A percentile compares a stretch with the other conserved stretches of the same genome.
Conservation (phyloP, 2,797 vertebrate species). For the Enteromius fasciolatus region DNA sequence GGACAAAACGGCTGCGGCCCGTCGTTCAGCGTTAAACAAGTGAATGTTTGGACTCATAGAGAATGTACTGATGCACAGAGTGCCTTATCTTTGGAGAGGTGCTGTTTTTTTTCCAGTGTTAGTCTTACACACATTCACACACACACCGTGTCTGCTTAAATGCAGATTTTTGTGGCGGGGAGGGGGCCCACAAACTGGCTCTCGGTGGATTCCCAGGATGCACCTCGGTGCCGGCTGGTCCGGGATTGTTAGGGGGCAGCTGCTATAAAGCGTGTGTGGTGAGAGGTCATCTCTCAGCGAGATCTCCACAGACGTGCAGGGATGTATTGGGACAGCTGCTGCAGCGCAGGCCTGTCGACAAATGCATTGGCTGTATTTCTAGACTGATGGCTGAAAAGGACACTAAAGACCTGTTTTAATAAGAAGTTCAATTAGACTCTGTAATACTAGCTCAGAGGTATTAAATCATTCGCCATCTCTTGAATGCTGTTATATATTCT, state of each 20-base stretch:
- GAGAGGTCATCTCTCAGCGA: slow-evolving; percentile 78
- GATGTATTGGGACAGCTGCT: slow-evolving; percentile 79
- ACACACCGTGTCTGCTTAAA: neutral
- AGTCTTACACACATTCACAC: neutral
- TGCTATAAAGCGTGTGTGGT: slow-evolving; percentile 70
- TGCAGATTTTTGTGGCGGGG: slow-evolving; percentile 29
- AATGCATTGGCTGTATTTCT: slow-evolving; percentile 67
- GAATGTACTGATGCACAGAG: slow-evolving; percentile 26
- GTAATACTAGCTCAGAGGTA: slow-evolving; percentile 11
- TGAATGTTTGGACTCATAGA: neutral
- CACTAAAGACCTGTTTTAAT: slow-evolving; percentile 20
- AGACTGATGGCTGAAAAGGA: slow-evolving; percentile 50
- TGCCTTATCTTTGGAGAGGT: slow-evolving; percentile 60
- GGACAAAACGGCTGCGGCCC: neutral
- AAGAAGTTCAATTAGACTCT: slow-evolving; percentile 11
- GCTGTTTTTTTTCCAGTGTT: slow-evolving; percentile 37
- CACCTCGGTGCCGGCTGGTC: slow-evolving; percentile 79
- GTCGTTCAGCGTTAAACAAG: neutral
- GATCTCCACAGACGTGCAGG: slow-evolving; percentile 74
- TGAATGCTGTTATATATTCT: neutral
- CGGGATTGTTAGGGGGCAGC: slow-evolving; percentile 78
- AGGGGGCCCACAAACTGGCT: slow-evolving; percentile 68
- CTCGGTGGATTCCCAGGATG: slow-evolving; percentile 78
- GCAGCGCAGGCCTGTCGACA: slow-evolving; percentile 70
- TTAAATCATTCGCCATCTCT: neutral